Evolutionary conservation across 2,797 vertebrate species (phyloP).

Genomic region (Schizothorax lantsangensis): DNA sequence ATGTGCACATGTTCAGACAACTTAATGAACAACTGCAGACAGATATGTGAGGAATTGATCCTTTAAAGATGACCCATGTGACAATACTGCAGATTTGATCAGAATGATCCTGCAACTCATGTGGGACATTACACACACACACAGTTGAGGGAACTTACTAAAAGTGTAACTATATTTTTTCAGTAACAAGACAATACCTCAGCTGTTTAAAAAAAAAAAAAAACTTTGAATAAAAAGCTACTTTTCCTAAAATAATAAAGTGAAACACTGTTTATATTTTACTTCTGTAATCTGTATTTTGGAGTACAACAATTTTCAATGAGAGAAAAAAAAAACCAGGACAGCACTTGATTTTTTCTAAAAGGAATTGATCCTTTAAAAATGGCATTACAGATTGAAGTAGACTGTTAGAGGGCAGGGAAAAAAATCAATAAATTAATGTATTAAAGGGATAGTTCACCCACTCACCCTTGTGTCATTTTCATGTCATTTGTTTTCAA

Average conservation of each 20-base stretch:
- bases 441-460: too few species aligned
- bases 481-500: background rate
- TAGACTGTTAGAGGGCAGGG: background rate
- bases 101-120: background rate
- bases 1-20: background rate
- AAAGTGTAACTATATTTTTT: background rate
- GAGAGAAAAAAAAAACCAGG: background rate
- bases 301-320: background rate
- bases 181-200: background rate
- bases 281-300: background rate
- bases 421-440: too few species aligned
- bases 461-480: background rate
- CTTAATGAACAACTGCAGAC: conserved; percentile 22
- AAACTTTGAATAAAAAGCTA: background rate
- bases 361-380: background rate
- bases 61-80: background rate
- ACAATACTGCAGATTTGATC: conserved; percentile 12
- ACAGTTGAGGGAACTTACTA: background rate
- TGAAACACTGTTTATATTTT: background rate
- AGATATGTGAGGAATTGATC: background rate
- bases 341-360: background rate
- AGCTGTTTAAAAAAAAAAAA: background rate
- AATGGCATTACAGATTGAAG: background rate
- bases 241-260: background rate
- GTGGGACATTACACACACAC: background rate